phyloP scores from a whole-genome alignment of 2,797 vertebrate species.

The Aldrovandia affinis region DNA sequence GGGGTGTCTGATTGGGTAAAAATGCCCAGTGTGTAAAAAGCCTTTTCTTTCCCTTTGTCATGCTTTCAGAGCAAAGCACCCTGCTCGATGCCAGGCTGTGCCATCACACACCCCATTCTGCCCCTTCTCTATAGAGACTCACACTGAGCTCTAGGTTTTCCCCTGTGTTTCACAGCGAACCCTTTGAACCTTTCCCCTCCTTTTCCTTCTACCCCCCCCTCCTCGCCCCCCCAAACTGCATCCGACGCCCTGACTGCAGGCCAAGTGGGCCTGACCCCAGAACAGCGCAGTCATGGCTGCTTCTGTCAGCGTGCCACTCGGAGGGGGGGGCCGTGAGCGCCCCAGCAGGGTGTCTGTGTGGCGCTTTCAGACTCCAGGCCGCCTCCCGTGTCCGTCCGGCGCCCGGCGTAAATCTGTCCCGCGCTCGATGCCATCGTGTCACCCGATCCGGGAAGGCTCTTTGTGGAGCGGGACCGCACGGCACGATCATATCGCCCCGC shows the following conservation, averaged over 20 bases:
- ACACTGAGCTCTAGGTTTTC: slow-evolving; percentile 58
- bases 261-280: slow-evolving; percentile 72
- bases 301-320: slow-evolving; percentile 46
- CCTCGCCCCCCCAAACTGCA: slow-evolving; percentile 42
- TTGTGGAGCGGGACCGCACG: slow-evolving; percentile 18
- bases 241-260: slow-evolving; percentile 40
- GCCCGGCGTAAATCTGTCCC: neutral
- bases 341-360: neutral
- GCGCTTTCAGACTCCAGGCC: neutral
- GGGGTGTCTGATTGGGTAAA: slow-evolving; percentile 43
- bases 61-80: slow-evolving; percentile 65
- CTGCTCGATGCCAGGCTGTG: slow-evolving; percentile 65
- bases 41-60: slow-evolving; percentile 71
- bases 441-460: neutral
- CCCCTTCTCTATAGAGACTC: slow-evolving; percentile 71
- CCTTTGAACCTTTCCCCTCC: slow-evolving; percentile 71
- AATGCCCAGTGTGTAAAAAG: slow-evolving; percentile 74
- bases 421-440: neutral
- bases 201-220: slow-evolving; percentile 49
- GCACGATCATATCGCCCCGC: slow-evolving; percentile 30
- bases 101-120: slow-evolving; percentile 69
- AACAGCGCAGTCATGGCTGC: slow-evolving; percentile 60
- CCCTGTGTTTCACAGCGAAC: slow-evolving; percentile 63
- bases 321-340: neutral
- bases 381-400: neutral